Evolutionary conservation across 2,888 invertebrate genomes (phyloP).

Genomic region (Hydroisotoma schaefferi): DNA sequence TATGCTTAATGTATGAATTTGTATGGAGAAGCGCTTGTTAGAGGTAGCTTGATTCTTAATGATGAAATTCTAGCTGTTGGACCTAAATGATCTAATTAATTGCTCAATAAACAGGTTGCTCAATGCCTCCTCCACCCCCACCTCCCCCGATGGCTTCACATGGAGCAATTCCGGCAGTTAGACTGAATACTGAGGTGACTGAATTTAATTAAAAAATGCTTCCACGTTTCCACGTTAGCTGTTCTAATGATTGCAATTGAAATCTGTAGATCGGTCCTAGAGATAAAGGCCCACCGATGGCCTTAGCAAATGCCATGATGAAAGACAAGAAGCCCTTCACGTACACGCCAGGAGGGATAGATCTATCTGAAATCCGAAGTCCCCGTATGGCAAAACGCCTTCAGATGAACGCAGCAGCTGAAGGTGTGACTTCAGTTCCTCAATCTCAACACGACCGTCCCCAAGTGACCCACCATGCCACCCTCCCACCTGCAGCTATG

Average conservation of each 20-base stretch:
- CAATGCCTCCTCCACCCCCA: conserved; percentile 55
- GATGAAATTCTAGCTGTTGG: background rate
- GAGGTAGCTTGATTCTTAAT: background rate
- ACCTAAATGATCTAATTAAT: background rate
- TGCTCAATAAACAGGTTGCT: background rate
- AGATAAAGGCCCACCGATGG: conserved; percentile 66
- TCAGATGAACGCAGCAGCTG: conserved; percentile 66
- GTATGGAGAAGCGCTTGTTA: too few relatives aligned
- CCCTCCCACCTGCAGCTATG: conserved; percentile 63
- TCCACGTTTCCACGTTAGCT: background rate
- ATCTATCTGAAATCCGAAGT: conserved; percentile 82
- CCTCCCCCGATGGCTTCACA: conserved; percentile 58
- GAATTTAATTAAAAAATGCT: too few relatives aligned
- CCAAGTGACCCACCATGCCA: conserved; percentile 43
- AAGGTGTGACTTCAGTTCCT: conserved; percentile 63
- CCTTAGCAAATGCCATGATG: conserved; percentile 87
- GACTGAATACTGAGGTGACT: conserved; percentile 57
- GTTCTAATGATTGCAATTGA: background rate
- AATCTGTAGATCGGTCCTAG: conserved; percentile 43
- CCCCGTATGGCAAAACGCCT: conserved; percentile 82
- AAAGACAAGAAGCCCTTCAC: conserved; percentile 96
- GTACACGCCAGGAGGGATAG: conserved; percentile 90
- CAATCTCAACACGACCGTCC: conserved; percentile 50
- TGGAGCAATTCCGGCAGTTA: conserved; percentile 56
- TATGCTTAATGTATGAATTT: too few relatives aligned